A percentile compares a stretch with the other conserved stretches of the same genome.
phyloP scores from a whole-genome alignment of 2,113 vertebrate species.

The zebrafish (Danio rerio) region DNA sequence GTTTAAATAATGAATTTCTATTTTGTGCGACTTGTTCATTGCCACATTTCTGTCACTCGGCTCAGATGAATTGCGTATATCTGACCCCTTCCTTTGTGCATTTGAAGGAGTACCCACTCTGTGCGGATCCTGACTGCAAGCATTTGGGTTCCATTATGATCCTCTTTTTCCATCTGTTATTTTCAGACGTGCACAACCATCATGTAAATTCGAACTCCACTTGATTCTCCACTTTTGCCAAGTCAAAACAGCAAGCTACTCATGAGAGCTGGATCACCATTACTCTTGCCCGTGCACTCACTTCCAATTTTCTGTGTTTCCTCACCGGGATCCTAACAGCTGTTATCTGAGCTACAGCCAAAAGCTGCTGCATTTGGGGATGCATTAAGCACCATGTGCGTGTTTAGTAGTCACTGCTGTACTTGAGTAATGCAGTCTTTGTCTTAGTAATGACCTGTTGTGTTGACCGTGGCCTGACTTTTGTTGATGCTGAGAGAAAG shows the following conservation, averaged over 20 bases:
- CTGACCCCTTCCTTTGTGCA: not conserved
- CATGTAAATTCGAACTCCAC: not conserved
- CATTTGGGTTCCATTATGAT: slow-evolving; percentile 25
- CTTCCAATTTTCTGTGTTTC: slow-evolving; percentile 14
- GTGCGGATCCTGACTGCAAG: slow-evolving; percentile 1
- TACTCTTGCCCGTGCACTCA: slow-evolving; percentile 6
- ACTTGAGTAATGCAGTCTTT: not conserved
- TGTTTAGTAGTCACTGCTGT: not conserved
- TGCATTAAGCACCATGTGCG: not conserved
- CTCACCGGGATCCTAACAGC: not conserved
- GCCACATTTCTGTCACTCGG: slow-evolving; percentile 12
- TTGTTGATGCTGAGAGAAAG: slow-evolving; percentile 1
- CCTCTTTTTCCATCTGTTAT: slow-evolving; percentile 19
- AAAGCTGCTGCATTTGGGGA: not conserved
- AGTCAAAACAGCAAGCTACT: slow-evolving; percentile 1
- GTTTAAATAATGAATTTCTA: slow-evolving; percentile 40
- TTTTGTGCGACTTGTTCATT: slow-evolving; percentile 30
- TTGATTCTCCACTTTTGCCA: not conserved
- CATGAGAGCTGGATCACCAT: slow-evolving; percentile 17
- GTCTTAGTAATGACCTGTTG: not conserved
- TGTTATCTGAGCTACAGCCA: slow-evolving; percentile 14
- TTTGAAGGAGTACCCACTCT: not conserved
- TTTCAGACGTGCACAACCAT: not conserved
- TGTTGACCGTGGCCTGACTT: not conserved
- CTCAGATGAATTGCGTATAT: not conserved